Evolutionary conservation across 64 coral and sea anemone species (phyloP).

Genomic region (Acropora yongei): DNA sequence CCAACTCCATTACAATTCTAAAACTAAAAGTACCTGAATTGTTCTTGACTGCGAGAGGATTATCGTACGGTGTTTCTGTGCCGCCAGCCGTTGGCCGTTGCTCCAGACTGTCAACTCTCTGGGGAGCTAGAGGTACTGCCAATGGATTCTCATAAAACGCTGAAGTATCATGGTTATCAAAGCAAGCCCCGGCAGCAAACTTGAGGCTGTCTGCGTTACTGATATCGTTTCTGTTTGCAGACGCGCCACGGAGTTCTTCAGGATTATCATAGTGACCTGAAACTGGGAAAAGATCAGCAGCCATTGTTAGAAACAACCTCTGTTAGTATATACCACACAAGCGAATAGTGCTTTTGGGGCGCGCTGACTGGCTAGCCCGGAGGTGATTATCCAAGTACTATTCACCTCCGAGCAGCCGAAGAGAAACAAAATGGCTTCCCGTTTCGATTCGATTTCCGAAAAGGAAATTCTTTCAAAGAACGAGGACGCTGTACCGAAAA

Average conservation of each 20-base stretch:
- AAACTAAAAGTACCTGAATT: background rate
- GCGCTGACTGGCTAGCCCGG: too few species aligned
- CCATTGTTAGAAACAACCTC: background rate
- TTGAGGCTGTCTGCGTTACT: conserved; percentile 9
- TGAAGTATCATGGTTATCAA: conserved; percentile 20
- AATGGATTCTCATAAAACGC: conserved; percentile 59
- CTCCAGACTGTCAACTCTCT: conserved; percentile 47
- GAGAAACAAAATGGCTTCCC: too few species aligned
- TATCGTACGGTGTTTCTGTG: background rate
- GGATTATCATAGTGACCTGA: conserved; percentile 20
- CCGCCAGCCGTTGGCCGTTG: background rate
- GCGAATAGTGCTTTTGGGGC: too few species aligned
- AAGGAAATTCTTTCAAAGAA: too few species aligned
- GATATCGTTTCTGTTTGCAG: conserved; percentile 13
- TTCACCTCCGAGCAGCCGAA: too few species aligned
- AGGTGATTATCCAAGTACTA: too few species aligned
- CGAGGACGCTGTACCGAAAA: too few species aligned
- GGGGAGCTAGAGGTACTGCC: conserved; percentile 13
- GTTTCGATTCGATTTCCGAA: too few species aligned
- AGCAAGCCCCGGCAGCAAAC: conserved; percentile 56
- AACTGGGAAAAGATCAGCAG: background rate
- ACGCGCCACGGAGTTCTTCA: background rate
- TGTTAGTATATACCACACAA: too few species aligned
- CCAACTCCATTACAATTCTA: background rate
- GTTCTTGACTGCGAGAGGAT: background rate